phyloP scores from a whole-genome alignment of 2,888 invertebrate genomes.

The Gastracanthus pulcherrimus region DNA sequence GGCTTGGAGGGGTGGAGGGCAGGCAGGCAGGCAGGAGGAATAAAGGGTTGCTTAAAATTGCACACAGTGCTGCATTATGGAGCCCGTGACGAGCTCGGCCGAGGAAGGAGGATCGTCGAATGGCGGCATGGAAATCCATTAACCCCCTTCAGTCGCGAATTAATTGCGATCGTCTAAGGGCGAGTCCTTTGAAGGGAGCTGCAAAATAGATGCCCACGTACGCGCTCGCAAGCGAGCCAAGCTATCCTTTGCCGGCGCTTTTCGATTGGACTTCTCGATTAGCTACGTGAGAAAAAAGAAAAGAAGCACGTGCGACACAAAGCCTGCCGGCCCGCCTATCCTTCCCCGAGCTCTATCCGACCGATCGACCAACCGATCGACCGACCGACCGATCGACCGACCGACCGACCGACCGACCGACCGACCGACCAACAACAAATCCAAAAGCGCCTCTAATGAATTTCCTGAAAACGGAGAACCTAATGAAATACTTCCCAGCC shows the following conservation, averaged over 20 bases:
- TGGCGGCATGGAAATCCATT: conserved; percentile 75
- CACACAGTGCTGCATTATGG: conserved; percentile 76
- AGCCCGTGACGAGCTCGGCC: conserved; percentile 74
- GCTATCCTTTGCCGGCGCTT: conserved; percentile 49
- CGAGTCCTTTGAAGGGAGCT: conserved; percentile 67
- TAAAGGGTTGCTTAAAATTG: conserved; percentile 77
- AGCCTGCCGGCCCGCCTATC: background rate
- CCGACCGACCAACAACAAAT: conserved; percentile 23
- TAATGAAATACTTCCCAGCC: conserved; percentile 48
- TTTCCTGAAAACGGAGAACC: conserved; percentile 43
- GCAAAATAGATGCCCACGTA: conserved; percentile 49
- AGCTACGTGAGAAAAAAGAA: conserved; percentile 46
- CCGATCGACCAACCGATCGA: background rate
- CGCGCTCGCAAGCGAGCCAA: background rate
- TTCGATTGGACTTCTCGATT: conserved; percentile 53
- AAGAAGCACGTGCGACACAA: conserved; percentile 28
- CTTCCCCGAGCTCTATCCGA: background rate
- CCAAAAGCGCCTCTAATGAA: conserved; percentile 48
- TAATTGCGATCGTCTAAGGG: conserved; percentile 75
- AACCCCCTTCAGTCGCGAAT: conserved; percentile 74
- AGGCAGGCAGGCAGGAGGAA: conserved; percentile 68
- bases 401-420: background rate
- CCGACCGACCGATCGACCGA: background rate
- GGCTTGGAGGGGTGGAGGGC: conserved; percentile 57
- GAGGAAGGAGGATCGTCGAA: conserved; percentile 68